Percentiles rank a stretch among this genome's conserved stretches.
Conservation (phyloP, 2,797 vertebrate genomes). For the Chromobotia macracanthus region DNA sequence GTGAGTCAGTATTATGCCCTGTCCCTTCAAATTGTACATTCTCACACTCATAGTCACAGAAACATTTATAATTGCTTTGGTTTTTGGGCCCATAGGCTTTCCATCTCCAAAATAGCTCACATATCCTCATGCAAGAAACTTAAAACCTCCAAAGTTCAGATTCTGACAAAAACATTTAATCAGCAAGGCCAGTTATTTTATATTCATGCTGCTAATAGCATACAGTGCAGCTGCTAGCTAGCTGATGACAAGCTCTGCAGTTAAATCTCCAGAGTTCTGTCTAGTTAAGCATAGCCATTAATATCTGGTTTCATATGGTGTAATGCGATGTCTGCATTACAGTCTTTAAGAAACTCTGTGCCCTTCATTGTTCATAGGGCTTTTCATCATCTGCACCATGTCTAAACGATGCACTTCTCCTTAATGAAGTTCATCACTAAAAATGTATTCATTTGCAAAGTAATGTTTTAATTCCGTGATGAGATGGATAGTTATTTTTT, state of each 20-base stretch:
- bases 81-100: conserved; percentile 35
- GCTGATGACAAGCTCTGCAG: conserved; percentile 46
- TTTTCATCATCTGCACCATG: conserved; percentile 29
- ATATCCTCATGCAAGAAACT: conserved; percentile 27
- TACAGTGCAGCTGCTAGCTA: conserved; percentile 43
- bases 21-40: conserved; percentile 32
- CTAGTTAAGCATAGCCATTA: conserved; percentile 51
- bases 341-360: conserved; percentile 26
- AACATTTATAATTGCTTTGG: conserved; percentile 49
- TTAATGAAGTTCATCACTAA: background rate
- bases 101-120: conserved; percentile 43
- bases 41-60: conserved; percentile 36
- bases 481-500: no score
- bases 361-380: background rate
- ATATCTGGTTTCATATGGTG: conserved; percentile 45
- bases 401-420: conserved; percentile 23
- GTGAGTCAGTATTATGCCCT: conserved; percentile 32
- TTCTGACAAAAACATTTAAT: conserved; percentile 43
- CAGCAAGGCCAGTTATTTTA: conserved; percentile 41
- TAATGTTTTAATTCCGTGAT: background rate
- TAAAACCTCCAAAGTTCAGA: conserved; percentile 40
- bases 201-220: conserved; percentile 45
- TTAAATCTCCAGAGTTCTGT: conserved; percentile 43
- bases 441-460: background rate
- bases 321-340: conserved; percentile 44